Evolutionary conservation across 1,140 invertebrate genomes (phyloP).

Genomic region (Tenebrio molitor): DNA sequence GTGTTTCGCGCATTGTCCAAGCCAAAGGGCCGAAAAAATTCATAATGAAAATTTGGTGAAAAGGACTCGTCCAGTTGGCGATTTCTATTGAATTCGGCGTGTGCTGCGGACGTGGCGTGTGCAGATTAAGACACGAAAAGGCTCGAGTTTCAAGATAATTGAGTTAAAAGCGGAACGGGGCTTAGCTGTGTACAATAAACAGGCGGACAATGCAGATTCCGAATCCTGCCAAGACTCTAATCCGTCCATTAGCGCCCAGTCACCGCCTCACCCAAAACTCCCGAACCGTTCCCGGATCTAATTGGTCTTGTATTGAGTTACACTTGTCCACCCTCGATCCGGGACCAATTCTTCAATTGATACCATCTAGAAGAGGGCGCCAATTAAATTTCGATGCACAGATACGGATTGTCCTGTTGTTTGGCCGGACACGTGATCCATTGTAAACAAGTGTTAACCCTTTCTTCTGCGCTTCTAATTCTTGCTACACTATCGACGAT

Average conservation of each 20-base stretch:
- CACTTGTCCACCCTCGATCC: slow-evolving; percentile 1
- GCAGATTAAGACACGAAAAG: slow-evolving; percentile 43
- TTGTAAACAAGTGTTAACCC: slow-evolving; percentile 7
- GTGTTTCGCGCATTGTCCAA: slow-evolving; percentile 14
- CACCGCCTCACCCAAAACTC: too few species aligned
- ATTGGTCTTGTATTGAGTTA: slow-evolving; percentile 25
- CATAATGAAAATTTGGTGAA: slow-evolving; percentile 19
- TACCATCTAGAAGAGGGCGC: slow-evolving; percentile 21
- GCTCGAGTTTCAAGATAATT: slow-evolving; percentile 45
- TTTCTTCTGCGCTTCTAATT: too few species aligned
- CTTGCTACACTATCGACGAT: slow-evolving; percentile 18
- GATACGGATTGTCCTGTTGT: background rate
- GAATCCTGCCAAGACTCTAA: slow-evolving; percentile 8
- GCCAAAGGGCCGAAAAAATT: background rate
- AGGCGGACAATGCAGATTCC: slow-evolving; percentile 10
- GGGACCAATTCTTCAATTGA: slow-evolving; percentile 35
- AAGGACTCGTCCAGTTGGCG: slow-evolving; percentile 19
- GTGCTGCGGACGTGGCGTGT: slow-evolving; percentile 31
- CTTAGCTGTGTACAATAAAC: slow-evolving; percentile 38
- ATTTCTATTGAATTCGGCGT: slow-evolving; percentile 36
- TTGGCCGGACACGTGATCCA: slow-evolving; percentile 9
- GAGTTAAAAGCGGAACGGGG: slow-evolving; percentile 40
- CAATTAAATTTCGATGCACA: slow-evolving; percentile 24
- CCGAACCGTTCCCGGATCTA: background rate
- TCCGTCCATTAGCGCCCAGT: slow-evolving; percentile 37